phyloP scores from a whole-genome alignment of 1,140 invertebrate genomes.

The Limonius californicus region DNA sequence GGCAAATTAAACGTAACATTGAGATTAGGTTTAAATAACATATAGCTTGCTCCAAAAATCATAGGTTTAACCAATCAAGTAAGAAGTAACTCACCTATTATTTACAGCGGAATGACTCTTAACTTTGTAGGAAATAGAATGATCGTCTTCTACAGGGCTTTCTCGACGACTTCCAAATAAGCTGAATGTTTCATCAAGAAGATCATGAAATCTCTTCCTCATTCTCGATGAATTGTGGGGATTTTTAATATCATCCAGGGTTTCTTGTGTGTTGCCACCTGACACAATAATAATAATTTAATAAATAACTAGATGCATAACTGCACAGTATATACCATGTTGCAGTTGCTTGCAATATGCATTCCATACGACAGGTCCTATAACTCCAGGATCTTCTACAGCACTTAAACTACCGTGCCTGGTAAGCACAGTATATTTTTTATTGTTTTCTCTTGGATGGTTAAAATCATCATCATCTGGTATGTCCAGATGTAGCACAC shows the following conservation, averaged over 20 bases:
- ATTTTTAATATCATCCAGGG: slow-evolving; percentile 34
- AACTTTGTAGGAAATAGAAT: slow-evolving; percentile 34
- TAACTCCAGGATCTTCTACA: slow-evolving; percentile 72
- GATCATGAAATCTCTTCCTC: slow-evolving; percentile 60
- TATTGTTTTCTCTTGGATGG: slow-evolving; percentile 26
- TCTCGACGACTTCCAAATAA: slow-evolving; percentile 56
- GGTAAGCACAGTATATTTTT: slow-evolving; percentile 34
- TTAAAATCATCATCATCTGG: slow-evolving; percentile 49
- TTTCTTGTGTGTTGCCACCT: slow-evolving; percentile 41
- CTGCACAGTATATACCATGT: slow-evolving; percentile 31
- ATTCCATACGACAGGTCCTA: slow-evolving; percentile 78
- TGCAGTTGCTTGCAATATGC: slow-evolving; percentile 56
- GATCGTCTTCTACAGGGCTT: slow-evolving; percentile 44
- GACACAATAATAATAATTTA: too few relatives aligned
- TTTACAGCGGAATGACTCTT: slow-evolving; percentile 50
- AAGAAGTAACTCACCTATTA: too few relatives aligned
- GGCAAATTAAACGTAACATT: too few relatives aligned
- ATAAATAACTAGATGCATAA: not conserved
- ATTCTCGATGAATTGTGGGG: slow-evolving; percentile 52
- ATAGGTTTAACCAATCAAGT: too few relatives aligned
- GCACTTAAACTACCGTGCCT: slow-evolving; percentile 56
- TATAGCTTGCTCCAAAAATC: too few relatives aligned
- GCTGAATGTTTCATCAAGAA: slow-evolving; percentile 65
- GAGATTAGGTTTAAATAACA: too few relatives aligned
- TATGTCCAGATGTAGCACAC: slow-evolving; percentile 60